These are phyloP conservation scores for Lymantria monacha DNA, from an alignment of 2,888 invertebrate species.

Conservation along the genomic window DNA sequence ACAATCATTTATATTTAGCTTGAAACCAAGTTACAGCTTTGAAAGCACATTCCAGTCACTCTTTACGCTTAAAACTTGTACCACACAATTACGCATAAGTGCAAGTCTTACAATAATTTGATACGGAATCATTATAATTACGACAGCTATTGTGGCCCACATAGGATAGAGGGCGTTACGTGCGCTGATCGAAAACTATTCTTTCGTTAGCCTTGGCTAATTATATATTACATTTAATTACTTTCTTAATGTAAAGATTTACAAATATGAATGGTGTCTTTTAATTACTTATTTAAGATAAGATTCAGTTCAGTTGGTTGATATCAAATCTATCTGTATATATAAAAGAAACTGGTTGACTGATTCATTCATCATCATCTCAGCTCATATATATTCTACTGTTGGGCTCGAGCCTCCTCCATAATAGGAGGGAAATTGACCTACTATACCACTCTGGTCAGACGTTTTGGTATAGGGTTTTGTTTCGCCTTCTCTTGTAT, in stretches of 20 bases:
- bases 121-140: conserved; percentile 53
- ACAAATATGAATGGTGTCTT: neutral
- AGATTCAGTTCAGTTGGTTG: too few relatives aligned
- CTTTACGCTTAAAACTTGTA: neutral
- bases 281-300: too few relatives aligned
- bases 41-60: neutral
- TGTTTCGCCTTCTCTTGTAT: too few relatives aligned
- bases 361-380: too few relatives aligned
- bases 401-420: too few relatives aligned
- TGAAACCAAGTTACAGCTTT: neutral
- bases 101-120: conserved; percentile 50
- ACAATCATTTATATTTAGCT: too few relatives aligned
- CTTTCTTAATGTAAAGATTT: neutral
- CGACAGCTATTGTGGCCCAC: conserved; percentile 42
- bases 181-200: conserved; percentile 23
- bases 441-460: too few relatives aligned
- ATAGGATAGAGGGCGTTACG: conserved; percentile 33
- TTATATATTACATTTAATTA: conserved; percentile 19
- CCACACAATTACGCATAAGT: conserved; percentile 22
- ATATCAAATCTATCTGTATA: too few relatives aligned
- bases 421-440: too few relatives aligned
- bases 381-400: too few relatives aligned
- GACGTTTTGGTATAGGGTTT: too few relatives aligned
- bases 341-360: too few relatives aligned
- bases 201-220: conserved; percentile 19